These are phyloP conservation scores for Microchrysa polita DNA, from an alignment of 2,888 invertebrate genomes.

Conservation along the genomic window DNA sequence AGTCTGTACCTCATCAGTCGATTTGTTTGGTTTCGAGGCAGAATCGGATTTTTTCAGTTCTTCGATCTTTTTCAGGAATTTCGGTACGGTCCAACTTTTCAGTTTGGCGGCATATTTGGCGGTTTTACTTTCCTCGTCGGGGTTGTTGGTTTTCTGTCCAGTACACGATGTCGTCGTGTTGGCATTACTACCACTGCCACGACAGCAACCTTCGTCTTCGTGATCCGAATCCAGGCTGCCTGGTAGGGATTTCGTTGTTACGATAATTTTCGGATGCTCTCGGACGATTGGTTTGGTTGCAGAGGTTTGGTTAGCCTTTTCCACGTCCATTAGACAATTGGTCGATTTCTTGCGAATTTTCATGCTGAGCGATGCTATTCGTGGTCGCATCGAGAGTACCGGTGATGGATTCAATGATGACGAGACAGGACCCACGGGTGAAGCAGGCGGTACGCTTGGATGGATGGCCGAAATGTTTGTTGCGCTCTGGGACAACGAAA, in stretches of 20 bases:
- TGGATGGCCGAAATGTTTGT: constrained; percentile 62
- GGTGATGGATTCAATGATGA: constrained; percentile 63
- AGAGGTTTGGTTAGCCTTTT: constrained; percentile 52
- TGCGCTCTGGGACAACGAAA: constrained; percentile 60
- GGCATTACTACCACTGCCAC: constrained; percentile 62
- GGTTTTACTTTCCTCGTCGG: constrained; percentile 66
- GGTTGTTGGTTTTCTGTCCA: constrained; percentile 66
- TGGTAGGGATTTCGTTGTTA: constrained; percentile 79
- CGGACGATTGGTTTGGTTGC: constrained; percentile 53
- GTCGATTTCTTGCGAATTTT: constrained; percentile 60
- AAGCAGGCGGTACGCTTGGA: constrained; percentile 62
- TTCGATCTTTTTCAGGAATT: constrained; percentile 73
- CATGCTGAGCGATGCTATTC: constrained; percentile 62
- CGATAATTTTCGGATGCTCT: constrained; percentile 65
- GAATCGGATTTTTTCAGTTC: constrained; percentile 53
- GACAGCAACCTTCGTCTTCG: constrained; percentile 66
- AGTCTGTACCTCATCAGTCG: constrained; percentile 56
- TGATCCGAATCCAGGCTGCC: constrained; percentile 83
- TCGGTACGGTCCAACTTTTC: constrained; percentile 76
- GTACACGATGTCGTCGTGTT: constrained; percentile 58
- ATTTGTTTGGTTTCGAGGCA: constrained; percentile 49
- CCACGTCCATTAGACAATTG: constrained; percentile 46
- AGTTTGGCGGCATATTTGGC: constrained; percentile 66
- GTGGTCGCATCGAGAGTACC: constrained; percentile 60
- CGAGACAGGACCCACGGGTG: constrained; percentile 62